Conservation (phyloP, 2,888 invertebrate species). For the Pyrrhopygopsis socrates region DNA sequence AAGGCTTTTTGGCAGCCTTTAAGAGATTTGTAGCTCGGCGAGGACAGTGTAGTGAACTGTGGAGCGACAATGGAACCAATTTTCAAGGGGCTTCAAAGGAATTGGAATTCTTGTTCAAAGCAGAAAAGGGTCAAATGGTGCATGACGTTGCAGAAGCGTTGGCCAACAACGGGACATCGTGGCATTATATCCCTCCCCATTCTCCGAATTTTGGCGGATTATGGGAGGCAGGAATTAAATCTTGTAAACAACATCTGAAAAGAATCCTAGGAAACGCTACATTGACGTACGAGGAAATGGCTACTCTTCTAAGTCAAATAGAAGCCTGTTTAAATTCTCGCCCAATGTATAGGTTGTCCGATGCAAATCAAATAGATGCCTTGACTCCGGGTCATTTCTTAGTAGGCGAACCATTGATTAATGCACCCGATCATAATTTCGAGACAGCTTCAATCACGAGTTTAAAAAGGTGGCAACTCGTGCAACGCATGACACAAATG, state of each 20-base stretch:
- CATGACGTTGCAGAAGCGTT: background rate
- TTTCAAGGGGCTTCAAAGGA: slow-evolving; percentile 14
- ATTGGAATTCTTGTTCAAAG: background rate
- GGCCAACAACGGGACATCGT: background rate
- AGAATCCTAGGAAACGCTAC: too few relatives aligned
- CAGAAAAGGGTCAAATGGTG: background rate
- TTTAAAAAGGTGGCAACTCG: too few relatives aligned
- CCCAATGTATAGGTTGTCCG: too few relatives aligned
- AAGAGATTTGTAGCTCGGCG: background rate
- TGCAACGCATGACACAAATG: too few relatives aligned
- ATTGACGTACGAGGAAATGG: too few relatives aligned
- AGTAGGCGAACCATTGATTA: too few relatives aligned
- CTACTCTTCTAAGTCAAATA: too few relatives aligned
- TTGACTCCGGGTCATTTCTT: too few relatives aligned
- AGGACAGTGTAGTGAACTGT: slow-evolving; percentile 25
- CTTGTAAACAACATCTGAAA: background rate
- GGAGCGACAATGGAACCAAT: slow-evolving; percentile 67
- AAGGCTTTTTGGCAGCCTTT: slow-evolving; percentile 37
- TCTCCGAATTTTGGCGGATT: background rate
- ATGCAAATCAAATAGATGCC: too few relatives aligned
- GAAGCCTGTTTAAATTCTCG: too few relatives aligned
- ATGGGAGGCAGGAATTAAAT: background rate
- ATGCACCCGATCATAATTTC: too few relatives aligned
- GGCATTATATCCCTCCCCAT: background rate
- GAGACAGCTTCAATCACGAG: too few relatives aligned